Evolutionary conservation across 2,113 vertebrate species (phyloP).

Genomic region (Gavialis gangeticus): DNA sequence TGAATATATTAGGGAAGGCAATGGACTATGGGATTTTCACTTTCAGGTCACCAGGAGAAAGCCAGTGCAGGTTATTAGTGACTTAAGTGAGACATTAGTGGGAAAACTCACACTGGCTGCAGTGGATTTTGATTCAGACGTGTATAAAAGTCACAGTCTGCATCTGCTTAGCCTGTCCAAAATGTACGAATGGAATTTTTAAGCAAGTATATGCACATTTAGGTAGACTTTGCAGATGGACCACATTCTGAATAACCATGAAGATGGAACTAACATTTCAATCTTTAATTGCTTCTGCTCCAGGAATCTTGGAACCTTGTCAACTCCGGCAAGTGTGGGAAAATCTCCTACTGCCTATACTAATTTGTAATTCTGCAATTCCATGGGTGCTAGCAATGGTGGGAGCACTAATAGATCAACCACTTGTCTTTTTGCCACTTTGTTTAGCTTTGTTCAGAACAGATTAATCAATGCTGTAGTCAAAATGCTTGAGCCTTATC

Average conservation of each 20-base stretch:
- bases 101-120: neutral
- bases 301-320: neutral
- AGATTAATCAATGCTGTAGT: neutral
- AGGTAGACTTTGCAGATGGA: neutral
- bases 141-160: neutral
- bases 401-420: neutral
- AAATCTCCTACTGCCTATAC: neutral
- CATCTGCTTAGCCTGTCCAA: neutral
- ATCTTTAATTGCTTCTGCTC: neutral
- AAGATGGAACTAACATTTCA: neutral
- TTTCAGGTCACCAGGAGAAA: neutral
- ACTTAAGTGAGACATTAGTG: neutral
- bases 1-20: neutral
- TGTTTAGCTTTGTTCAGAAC: neutral
- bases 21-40: neutral
- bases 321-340: neutral
- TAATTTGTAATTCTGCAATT: neutral
- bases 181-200: neutral
- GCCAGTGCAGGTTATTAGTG: neutral
- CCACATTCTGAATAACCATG: neutral
- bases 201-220: neutral
- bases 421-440: neutral
- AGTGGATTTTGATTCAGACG: neutral
- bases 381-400: neutral
- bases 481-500: neutral